Evolutionary conservation across 1,140 invertebrate genomes (phyloP), one percentile per base, ranked within the genome.

Genomic region (Euura saliciscinereae): DNA sequence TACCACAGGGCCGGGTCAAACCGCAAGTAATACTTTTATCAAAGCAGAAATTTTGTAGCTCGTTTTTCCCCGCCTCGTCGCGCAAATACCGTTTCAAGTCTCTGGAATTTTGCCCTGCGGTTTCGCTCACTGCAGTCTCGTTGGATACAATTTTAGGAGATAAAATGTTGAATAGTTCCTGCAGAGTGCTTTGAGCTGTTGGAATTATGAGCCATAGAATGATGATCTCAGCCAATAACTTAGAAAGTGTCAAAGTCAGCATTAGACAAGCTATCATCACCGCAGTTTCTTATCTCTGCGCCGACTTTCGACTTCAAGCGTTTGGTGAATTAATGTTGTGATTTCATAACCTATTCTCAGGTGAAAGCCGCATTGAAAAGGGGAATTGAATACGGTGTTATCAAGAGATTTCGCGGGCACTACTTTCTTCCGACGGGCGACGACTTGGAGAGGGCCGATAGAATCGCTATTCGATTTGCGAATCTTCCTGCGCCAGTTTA

Each of bases 351-450:
- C 28, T 28, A 1, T 73, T 28, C 51, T 11, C 59, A 83, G 84
- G 81, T 85, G 5, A 79, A 78, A n/a, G 28, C 79, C 2, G 79
- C 74, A 0, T 70, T 84, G 59, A 78, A 77, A 66, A 76, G 76
- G 5, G 84, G 84, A 0, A 74, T 86, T 3, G 74, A 84, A 8
- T 82, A 80, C 28, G 84, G 84, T 6, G 82, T 85, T 73, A 69
- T 86, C 3, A 69, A 72, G 72, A 80, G 77, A 69, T 78, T 76
- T 64, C 77, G 83, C 0, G 82, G 82, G 3, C 80, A 81, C 6
- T 85, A 86, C 76, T 85, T 77, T 64, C 77, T 86, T 8, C 78
- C 83, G 5, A 76, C 69, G 2, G 76, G 73, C 11, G 78, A 86
- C 43, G 78, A 83, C 66, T 42, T 79, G 44, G 75, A 80, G 8